Percentiles rank a stretch among this genome's conserved stretches.
These are phyloP conservation scores for Scaptomyza cyrtandrae DNA, from an alignment of 2,888 invertebrate genomes.

Conservation along the genomic window DNA sequence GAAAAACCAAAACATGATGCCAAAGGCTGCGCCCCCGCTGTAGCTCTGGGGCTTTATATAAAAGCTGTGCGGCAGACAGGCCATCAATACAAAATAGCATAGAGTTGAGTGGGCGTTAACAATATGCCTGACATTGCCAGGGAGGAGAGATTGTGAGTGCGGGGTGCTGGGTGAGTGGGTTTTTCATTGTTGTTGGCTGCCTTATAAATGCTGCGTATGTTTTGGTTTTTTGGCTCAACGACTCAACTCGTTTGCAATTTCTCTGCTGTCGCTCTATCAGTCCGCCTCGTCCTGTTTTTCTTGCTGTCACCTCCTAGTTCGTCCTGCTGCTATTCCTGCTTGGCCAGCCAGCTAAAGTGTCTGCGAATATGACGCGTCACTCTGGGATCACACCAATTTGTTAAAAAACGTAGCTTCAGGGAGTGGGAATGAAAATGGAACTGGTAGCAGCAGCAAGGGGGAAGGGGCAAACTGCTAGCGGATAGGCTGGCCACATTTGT, in stretches of 20 bases:
- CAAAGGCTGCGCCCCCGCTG: constrained; percentile 73
- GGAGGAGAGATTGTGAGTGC: background rate
- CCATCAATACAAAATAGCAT: constrained; percentile 80
- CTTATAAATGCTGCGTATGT: constrained; percentile 79
- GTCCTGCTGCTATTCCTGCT: constrained; percentile 20
- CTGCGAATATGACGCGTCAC: constrained; percentile 79
- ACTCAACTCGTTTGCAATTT: constrained; percentile 80
- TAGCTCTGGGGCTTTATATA: constrained; percentile 77
- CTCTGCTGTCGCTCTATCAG: constrained; percentile 76
- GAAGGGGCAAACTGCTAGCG: constrained; percentile 27
- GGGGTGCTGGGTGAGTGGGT: background rate
- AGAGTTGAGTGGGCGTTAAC: constrained; percentile 80
- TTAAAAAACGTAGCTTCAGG: constrained; percentile 65
- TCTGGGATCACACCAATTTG: constrained; percentile 81
- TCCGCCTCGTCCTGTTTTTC: constrained; percentile 29
- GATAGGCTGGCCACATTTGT: constrained; percentile 70
- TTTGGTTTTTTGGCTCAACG: constrained; percentile 80
- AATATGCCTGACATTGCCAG: constrained; percentile 53
- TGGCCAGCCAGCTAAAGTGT: constrained; percentile 71
- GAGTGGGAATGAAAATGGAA: background rate
- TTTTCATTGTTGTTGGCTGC: constrained; percentile 75
- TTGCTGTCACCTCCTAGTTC: constrained; percentile 22
- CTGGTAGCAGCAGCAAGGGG: background rate
- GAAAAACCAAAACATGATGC: constrained; percentile 71
- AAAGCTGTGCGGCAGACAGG: constrained; percentile 81